Evolutionary conservation across 2,888 invertebrate genomes (phyloP), one percentile per base, ranked within the genome.

Genomic region (Barypeithes pellucidus): DNA sequence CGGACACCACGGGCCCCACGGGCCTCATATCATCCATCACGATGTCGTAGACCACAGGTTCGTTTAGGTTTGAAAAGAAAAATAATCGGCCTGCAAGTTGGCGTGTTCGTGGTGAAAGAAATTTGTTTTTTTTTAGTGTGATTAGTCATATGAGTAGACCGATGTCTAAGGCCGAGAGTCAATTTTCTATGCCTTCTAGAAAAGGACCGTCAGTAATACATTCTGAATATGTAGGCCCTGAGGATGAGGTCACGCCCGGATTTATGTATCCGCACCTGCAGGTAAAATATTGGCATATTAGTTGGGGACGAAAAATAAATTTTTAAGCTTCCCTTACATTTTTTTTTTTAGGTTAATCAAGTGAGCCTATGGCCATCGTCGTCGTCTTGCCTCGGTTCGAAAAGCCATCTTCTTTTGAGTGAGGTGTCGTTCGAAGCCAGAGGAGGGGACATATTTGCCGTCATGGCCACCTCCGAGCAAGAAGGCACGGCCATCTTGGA

Each of bases 401-500:
- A 81, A 60, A 84, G 82, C 41, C 85, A 86, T 69, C 81, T 86
- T 9, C 80, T 86, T 3, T 80, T 86, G 61, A 86, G 94, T 60
- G 93, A 93, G 3, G 89, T 97, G 8, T 94, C 95, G 29, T 91
- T 97, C 79, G 97, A 98, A 86, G 94, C 94, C 24, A 92, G 94
- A 78, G 96, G 96, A 0, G 96, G 97, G 1, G 97, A 98, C 87
- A 90, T 97, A 52, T 88, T 97, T 80, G 97, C 96, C 2, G 90
- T 98, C 20, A 91, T 98, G 91, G 93, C 97, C 0, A 97, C 97
- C 0, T 92, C 93, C 14, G 95, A 95, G 79, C 89, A 90, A 45
- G 97, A 97, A 85, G 95, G 96, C 11, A 94, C 94, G 0, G 92
- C 93, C 0, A 87, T 98, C n/a, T 87, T 97, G 65, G 94, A 96